A percentile compares a stretch with the other conserved stretches of the same genome.
phyloP scores from a whole-genome alignment of 2,888 invertebrate genomes.

The Cerceris ruficornis region DNA sequence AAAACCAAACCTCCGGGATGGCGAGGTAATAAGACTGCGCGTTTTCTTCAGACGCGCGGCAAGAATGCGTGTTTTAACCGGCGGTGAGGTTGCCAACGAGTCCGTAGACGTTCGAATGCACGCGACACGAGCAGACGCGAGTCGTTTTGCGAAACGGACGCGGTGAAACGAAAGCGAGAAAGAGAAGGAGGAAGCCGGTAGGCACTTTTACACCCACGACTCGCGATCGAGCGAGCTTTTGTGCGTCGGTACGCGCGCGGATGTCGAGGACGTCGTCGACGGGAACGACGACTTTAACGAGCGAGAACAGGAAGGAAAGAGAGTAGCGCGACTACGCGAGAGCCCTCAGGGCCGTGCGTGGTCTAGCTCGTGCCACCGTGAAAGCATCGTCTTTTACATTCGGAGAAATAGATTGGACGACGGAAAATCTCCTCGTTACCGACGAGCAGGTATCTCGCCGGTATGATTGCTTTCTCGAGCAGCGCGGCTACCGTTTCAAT shows the following conservation, averaged over 20 bases:
- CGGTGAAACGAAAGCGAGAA: no score
- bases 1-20: background rate
- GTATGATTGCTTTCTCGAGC: constrained; percentile 56
- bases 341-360: constrained; percentile 13
- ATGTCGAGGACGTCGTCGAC: constrained; percentile 8
- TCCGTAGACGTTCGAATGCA: no score
- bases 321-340: background rate
- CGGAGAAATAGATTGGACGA: constrained; percentile 43
- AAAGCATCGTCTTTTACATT: constrained; percentile 41
- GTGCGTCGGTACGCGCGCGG: constrained; percentile 12
- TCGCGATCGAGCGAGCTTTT: constrained; percentile 36
- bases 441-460: constrained; percentile 31
- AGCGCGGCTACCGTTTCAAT: constrained; percentile 43
- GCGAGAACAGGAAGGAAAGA: constrained; percentile 30
- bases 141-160: no score
- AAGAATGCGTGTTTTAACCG: constrained; percentile 5
- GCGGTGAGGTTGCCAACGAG: background rate
- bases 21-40: background rate
- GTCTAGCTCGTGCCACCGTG: constrained; percentile 18
- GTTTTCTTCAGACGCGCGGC: background rate
- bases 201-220: constrained; percentile 45
- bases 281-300: constrained; percentile 29
- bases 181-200: constrained; percentile 4
- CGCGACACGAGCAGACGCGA: no score
- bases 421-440: constrained; percentile 55